These are phyloP conservation scores for Cephus pygmeus DNA, from an alignment of 2,888 invertebrate genomes.

Conservation along the genomic window DNA sequence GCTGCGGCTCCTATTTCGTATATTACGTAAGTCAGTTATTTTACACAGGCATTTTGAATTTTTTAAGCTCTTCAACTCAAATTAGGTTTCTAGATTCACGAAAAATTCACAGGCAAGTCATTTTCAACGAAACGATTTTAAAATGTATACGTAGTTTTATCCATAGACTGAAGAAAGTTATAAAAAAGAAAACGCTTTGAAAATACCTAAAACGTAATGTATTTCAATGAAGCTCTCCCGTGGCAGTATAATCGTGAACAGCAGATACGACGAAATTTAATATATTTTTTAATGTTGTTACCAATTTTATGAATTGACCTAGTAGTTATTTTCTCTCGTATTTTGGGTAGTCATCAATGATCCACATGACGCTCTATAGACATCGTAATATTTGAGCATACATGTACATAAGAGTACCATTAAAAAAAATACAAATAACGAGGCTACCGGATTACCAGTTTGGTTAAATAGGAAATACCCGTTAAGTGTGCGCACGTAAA, in stretches of 20 bases:
- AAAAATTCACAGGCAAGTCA: neutral
- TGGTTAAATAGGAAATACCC: no score
- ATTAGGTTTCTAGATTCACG: neutral
- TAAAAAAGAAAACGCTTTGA: neutral
- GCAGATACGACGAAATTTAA: no score
- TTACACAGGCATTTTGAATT: neutral
- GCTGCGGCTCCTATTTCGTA: neutral
- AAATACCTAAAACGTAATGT: neutral
- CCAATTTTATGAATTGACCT: no score
- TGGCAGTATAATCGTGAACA: neutral
- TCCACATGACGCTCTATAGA: no score
- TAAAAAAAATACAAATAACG: no score
- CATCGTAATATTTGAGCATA: no score
- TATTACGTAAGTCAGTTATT: neutral
- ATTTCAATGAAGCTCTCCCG: neutral
- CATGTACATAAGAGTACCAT: no score
- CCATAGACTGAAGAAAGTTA: neutral
- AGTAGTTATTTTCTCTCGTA: no score
- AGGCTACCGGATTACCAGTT: no score
- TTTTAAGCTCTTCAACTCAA: neutral
- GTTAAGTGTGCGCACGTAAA: no score
- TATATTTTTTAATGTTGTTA: no score
- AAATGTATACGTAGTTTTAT: neutral
- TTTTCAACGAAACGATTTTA: neutral
- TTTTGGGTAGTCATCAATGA: no score